Conservation (phyloP, 2,888 invertebrate species). For the Monopis laevigella region DNA sequence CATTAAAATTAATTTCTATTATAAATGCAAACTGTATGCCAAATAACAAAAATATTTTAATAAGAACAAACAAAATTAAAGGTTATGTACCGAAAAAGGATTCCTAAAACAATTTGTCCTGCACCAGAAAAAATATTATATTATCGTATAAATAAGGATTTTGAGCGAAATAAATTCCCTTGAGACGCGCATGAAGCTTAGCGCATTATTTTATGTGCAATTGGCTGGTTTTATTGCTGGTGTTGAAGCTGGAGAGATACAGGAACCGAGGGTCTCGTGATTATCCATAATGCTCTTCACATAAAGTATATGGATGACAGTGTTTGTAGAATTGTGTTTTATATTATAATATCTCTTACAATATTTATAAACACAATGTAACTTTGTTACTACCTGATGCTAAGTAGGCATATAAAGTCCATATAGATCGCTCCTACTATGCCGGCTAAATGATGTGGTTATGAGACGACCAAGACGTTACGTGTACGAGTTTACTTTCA, state of each 20-base stretch:
- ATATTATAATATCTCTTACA: no score
- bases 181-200: conserved; percentile 5
- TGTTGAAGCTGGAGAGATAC: background rate
- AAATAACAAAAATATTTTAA: no score
- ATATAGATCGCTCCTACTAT: no score
- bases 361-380: conserved; percentile 1
- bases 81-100: background rate
- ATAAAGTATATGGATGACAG: background rate
- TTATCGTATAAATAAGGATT: conserved; percentile 15
- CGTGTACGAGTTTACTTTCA: no score
- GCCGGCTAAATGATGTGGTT: no score
- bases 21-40: no score
- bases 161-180: conserved; percentile 12
- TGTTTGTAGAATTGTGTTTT: no score
- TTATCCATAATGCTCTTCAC: background rate
- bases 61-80: no score
- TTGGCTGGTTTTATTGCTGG: conserved; percentile 6
- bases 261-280: background rate
- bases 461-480: no score
- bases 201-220: conserved; percentile 11
- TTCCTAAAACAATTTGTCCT: background rate
- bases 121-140: conserved; percentile 7
- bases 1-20: no score
- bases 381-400: background rate
- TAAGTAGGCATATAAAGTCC: no score